Percentiles rank a stretch among this genome's conserved stretches.
Evolutionary conservation across 64 coral and sea anemone species (phyloP).

Genomic region (Trachythela sp.): DNA sequence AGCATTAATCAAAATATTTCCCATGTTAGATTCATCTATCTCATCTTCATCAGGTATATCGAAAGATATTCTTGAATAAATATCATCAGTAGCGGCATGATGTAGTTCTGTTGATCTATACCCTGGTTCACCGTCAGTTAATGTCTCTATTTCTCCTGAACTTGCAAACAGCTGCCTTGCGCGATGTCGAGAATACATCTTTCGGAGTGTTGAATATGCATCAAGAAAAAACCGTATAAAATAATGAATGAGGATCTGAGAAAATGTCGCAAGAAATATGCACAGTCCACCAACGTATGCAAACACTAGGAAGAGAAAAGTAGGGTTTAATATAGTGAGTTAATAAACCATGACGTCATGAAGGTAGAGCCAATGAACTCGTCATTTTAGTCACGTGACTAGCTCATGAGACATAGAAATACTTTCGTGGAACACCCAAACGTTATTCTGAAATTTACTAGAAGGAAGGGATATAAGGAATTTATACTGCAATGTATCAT

Average conservation of each 20-base stretch:
- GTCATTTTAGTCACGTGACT: too few relatives aligned
- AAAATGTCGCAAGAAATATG: slow-evolving; percentile 7
- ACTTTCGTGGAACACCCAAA: too few relatives aligned
- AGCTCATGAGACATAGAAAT: too few relatives aligned
- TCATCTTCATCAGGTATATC: background rate
- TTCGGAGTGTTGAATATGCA: background rate
- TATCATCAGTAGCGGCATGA: background rate
- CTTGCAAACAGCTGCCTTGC: background rate
- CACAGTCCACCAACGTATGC: slow-evolving; percentile 9
- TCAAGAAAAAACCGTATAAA: background rate
- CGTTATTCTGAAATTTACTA: too few relatives aligned
- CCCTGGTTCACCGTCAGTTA: background rate
- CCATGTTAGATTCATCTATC: background rate
- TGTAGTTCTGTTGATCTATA: background rate
- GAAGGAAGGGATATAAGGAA: too few relatives aligned
- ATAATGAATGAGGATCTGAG: slow-evolving; percentile 7
- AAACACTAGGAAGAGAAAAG: background rate
- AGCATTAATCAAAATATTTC: background rate
- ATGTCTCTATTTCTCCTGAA: background rate
- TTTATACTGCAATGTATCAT: too few relatives aligned
- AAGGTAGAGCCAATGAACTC: background rate
- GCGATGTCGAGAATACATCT: background rate
- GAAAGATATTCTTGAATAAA: background rate
- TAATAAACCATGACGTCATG: background rate
- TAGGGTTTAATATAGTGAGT: background rate